phyloP scores from a whole-genome alignment of 2,113 vertebrate species.

The Solenodon paradoxus region DNA sequence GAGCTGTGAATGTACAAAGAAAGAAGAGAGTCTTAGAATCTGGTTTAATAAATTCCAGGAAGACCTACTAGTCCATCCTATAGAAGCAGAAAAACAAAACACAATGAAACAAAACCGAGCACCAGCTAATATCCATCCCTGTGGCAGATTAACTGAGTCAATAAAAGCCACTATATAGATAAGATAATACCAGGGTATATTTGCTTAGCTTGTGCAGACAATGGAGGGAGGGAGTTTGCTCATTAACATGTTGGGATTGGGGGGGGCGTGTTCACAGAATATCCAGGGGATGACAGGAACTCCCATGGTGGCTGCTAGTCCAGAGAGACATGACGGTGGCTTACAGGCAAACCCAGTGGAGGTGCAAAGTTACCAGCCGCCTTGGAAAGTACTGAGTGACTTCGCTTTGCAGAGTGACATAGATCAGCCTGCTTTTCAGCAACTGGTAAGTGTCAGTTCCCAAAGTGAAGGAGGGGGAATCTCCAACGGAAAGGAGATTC shows the following conservation, averaged over 20 bases:
- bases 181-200: conserved; percentile 82
- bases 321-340: conserved; percentile 97
- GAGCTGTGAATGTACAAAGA: not conserved
- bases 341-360: conserved; percentile 98
- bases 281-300: conserved; percentile 99
- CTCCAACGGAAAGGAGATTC: conserved; percentile 7
- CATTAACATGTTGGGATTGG: conserved; percentile 76
- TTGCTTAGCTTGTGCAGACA: conserved; percentile 79
- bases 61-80: not conserved
- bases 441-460: conserved; percentile 91
- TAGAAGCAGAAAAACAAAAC: conserved; percentile 67
- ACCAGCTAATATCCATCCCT: conserved; percentile 60
- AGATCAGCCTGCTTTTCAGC: conserved; percentile 98
- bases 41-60: not conserved
- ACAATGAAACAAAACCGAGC: conserved; percentile 68
- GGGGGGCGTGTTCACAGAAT: conserved; percentile 88
- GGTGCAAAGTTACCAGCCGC: conserved; percentile 99
- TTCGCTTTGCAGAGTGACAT: conserved; percentile 99
- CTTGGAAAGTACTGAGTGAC: conserved; percentile 99
- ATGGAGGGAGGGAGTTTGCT: conserved; percentile 78
- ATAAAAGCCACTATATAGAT: conserved; percentile 81
- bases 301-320: conserved; percentile 98
- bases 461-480: conserved; percentile 14
- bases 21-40: conserved; percentile 35
- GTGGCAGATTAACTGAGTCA: conserved; percentile 81